A percentile compares a stretch with the other conserved stretches of the same genome.
phyloP scores from a whole-genome alignment of 2,888 invertebrate species.

The Cheilosia scutellata region DNA sequence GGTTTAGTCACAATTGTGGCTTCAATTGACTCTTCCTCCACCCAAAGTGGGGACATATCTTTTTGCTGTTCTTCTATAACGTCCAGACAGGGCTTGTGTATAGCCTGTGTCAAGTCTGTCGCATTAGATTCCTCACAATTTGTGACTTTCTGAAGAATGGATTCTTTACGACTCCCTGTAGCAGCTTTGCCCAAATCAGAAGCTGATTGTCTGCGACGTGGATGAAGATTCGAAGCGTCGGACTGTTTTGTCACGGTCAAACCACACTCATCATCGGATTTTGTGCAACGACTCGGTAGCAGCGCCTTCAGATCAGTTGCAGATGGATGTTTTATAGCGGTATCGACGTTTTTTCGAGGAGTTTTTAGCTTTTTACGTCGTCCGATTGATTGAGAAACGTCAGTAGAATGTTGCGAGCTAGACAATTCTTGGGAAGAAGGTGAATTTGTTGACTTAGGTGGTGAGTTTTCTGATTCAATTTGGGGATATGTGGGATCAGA shows the following conservation, averaged over 20 bases:
- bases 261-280: neutral
- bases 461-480: neutral
- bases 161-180: neutral
- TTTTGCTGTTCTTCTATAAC: neutral
- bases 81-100: neutral
- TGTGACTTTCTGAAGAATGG: neutral
- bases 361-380: constrained; percentile 50
- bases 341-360: constrained; percentile 38
- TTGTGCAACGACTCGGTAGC: neutral
- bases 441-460: neutral
- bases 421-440: neutral
- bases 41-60: constrained; percentile 5
- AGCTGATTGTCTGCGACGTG: constrained; percentile 1
- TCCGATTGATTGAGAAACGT: neutral
- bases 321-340: neutral
- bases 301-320: neutral
- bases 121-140: neutral
- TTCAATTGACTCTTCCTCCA: constrained; percentile 19
- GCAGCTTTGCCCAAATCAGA: neutral
- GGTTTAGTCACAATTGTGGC: neutral
- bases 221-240: too few relatives aligned
- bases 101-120: neutral
- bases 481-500: too few relatives aligned
- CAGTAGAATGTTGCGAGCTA: neutral
- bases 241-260: neutral